Conservation (phyloP, 2,888 invertebrate species). For the Xanthia togata region DNA sequence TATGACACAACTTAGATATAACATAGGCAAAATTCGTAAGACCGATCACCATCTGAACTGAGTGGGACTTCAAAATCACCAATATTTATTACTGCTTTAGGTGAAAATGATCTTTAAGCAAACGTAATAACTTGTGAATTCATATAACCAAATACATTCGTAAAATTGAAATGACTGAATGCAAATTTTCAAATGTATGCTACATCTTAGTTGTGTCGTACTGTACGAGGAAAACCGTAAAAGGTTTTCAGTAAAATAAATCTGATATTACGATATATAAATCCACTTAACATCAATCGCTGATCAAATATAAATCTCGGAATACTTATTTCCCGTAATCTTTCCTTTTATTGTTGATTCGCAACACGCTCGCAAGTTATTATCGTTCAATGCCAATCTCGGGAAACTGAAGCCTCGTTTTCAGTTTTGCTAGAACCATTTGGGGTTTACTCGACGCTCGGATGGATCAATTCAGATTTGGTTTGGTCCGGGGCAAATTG, state of each 20-base stretch:
- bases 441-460: slow-evolving; percentile 69
- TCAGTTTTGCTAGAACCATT: slow-evolving; percentile 71
- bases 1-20: too few species aligned
- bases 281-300: slow-evolving; percentile 31
- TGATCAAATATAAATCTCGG: slow-evolving; percentile 40
- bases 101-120: too few species aligned
- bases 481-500: slow-evolving; percentile 56
- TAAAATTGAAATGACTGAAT: too few species aligned
- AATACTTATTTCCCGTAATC: slow-evolving; percentile 58
- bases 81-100: too few species aligned
- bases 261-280: slow-evolving; percentile 18
- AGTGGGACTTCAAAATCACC: too few species aligned
- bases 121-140: too few species aligned
- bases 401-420: slow-evolving; percentile 70
- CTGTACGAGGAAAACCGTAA: background rate
- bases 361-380: slow-evolving; percentile 65
- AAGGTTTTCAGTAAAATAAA: slow-evolving; percentile 26
- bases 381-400: slow-evolving; percentile 64
- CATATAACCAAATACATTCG: too few species aligned
- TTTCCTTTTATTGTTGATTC: slow-evolving; percentile 69
- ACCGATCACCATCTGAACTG: too few species aligned
- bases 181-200: too few species aligned
- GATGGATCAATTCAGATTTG: slow-evolving; percentile 72
- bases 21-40: too few species aligned
- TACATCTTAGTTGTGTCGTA: too few species aligned